Evolutionary conservation across 2,888 invertebrate genomes (phyloP), one percentile per base, ranked within the genome.

Genomic region (Isotomurus palustris): DNA sequence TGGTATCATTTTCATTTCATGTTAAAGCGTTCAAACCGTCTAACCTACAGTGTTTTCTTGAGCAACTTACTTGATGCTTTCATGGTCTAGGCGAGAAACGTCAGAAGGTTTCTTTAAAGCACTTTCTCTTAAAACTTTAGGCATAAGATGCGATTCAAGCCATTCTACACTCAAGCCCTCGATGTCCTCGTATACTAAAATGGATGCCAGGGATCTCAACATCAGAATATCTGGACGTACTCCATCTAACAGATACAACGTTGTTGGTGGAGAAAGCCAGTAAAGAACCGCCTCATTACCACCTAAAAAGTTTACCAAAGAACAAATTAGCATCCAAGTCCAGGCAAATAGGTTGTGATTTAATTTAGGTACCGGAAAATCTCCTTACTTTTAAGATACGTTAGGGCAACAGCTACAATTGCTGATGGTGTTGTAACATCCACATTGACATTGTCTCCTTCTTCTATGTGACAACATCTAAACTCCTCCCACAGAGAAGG

Each of bases 401-500:
- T 70, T 2, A 70, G 51, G 3, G 68, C 66, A 14, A 68, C 68
- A n/a, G 70, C 68, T 12, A 70, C 63, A 14, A 70, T 68, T 8
- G 70, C 70, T 1, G 70, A 68, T 1, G 70, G 70, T 0, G 70
- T 67, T 17, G 70, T 68, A 4, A 70, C 70, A 51, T 70, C 70
- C 3, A 70, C 70, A 53, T 70, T 70, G 2, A 70, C 70, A 48
- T 70, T 70, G 27, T 70, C 70, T 14, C 70, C 70, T 59, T 70
- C 70, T 54, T 70, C 68, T 40, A 70, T 70, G 29, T 70, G 70
- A 53, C 70, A 70, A 32, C 70, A 70, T 21, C 70, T 53, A 35
- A 68, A 70, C 40, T 70, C 70, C 55, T 70, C 70, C 70, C 70
- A 70, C 24, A 70, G 28, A 1, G 70, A 70, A n/a, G 70, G 70